phyloP scores from a whole-genome alignment of 2,113 vertebrate species.

The Amblyopsis rosae region DNA sequence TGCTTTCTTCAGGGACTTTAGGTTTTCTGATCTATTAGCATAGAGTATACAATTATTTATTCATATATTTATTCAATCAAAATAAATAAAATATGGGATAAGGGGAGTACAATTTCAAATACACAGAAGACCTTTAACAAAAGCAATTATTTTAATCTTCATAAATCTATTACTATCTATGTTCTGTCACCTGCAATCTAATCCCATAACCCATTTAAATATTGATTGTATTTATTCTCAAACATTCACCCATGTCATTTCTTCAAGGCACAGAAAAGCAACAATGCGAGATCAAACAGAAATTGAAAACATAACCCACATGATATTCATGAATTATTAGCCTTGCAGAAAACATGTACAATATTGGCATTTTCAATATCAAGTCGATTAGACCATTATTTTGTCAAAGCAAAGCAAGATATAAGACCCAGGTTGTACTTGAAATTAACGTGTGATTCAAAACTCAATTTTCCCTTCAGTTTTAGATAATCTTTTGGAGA shows the following conservation, averaged over 20 bases:
- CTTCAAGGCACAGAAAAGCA: slow-evolving; percentile 6
- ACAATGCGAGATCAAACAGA: slow-evolving; percentile 26
- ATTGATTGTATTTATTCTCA: slow-evolving; percentile 7
- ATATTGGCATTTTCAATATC: slow-evolving; percentile 41
- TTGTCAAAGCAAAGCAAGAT: slow-evolving; percentile 19
- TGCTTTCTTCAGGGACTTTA: too few species aligned
- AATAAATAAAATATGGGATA: too few species aligned
- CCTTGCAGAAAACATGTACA: neutral
- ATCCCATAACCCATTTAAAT: slow-evolving; percentile 1
- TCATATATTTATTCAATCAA: too few species aligned
- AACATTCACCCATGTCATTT: slow-evolving; percentile 22
- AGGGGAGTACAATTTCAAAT: too few species aligned
- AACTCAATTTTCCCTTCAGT: neutral
- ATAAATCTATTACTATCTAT: neutral
- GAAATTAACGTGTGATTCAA: slow-evolving; percentile 18
- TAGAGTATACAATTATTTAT: too few species aligned
- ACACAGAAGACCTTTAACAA: too few species aligned
- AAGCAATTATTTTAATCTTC: too few species aligned
- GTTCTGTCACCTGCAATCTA: slow-evolving; percentile 17
- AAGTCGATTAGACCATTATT: slow-evolving; percentile 38
- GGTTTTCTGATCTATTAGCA: too few species aligned
- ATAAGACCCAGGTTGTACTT: slow-evolving; percentile 11
- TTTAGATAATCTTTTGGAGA: slow-evolving; percentile 16
- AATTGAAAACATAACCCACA: slow-evolving; percentile 8
- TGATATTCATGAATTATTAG: slow-evolving; percentile 39